Evolutionary conservation across 2,888 invertebrate species (phyloP), one percentile per base, ranked within the genome.

Genomic region (Thalpophila matura): DNA sequence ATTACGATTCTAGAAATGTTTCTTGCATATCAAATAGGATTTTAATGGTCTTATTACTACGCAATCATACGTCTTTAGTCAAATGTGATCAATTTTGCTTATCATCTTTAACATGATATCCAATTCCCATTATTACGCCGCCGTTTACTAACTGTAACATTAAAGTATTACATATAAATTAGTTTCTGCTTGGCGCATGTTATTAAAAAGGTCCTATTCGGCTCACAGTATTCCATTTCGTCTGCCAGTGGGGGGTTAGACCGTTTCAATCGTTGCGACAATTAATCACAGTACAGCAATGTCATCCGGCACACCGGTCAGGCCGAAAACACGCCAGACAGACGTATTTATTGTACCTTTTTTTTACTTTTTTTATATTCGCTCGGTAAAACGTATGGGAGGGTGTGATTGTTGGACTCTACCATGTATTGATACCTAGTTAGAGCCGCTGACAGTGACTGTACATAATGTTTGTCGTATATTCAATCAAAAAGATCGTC

Each of bases 231-330:
- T 94, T 94, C 93, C 93, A 95, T 95, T 95, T 91, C 91, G 90
- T 88, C 67, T 91, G 87, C 86, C 95, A 92, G 95, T 94, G 94
- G 95, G 95, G 93, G 95, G 86, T 88, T 89, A 87, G 83, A 71
- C 86, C 86, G 86, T 89, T 91, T 92, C 94, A 93, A 94, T 93
- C 91, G 92, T 86, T 85, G 89, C 89, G 87, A 93, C 94, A 89
- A 95, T 95, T 94, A 94, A 95, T 95, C 95, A 95, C 86, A 89
- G 92, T 92, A 91, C 82, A 90, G 95, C 94, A 89, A 86, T 95
- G 95, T 95, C 95, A 95, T 95, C 92, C 89, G 85, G 88, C 87
- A 84, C 78, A 79, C 77, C 88, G 89, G 87, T 82, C 88, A 85
- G 87, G 81, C 84, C 87, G 85, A 89, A 88, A 89, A 88, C 88